Evolutionary conservation across 2,888 invertebrate genomes (phyloP).

Genomic region (Noctua janthina): DNA sequence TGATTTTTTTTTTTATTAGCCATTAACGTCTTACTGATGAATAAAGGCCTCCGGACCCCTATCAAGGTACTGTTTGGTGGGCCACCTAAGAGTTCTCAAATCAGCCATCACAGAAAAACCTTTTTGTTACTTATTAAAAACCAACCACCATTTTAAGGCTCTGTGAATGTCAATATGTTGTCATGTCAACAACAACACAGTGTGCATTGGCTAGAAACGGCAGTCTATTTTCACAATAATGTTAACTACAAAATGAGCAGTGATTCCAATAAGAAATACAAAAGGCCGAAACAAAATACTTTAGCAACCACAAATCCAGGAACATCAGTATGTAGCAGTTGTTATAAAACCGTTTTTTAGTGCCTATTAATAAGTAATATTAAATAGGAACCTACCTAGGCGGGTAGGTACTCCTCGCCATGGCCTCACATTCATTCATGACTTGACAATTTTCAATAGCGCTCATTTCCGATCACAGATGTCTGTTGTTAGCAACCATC

Average conservation of each 20-base stretch:
- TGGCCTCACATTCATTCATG: background rate
- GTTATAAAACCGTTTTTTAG: background rate
- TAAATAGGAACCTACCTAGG: background rate
- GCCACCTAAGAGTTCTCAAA: background rate
- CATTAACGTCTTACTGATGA: background rate
- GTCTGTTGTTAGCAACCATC: background rate
- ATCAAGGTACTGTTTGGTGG: background rate
- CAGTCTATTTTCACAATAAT: slow-evolving; percentile 63
- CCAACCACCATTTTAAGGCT: background rate
- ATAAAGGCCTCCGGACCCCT: background rate
- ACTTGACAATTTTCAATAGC: background rate
- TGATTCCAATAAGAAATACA: slow-evolving; percentile 76
- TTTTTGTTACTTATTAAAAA: slow-evolving; percentile 27
- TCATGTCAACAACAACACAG: slow-evolving; percentile 47
- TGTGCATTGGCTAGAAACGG: slow-evolving; percentile 51
- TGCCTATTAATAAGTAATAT: background rate
- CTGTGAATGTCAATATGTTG: slow-evolving; percentile 48
- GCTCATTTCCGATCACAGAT: background rate
- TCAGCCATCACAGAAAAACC: background rate
- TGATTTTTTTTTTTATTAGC: background rate
- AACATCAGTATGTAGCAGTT: slow-evolving; percentile 72
- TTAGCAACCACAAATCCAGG: slow-evolving; percentile 75
- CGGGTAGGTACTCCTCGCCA: background rate
- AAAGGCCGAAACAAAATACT: slow-evolving; percentile 79
- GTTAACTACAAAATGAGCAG: slow-evolving; percentile 79